Evolutionary conservation across 2,888 invertebrate genomes (phyloP).

Genomic region (Lithosia quadra): DNA sequence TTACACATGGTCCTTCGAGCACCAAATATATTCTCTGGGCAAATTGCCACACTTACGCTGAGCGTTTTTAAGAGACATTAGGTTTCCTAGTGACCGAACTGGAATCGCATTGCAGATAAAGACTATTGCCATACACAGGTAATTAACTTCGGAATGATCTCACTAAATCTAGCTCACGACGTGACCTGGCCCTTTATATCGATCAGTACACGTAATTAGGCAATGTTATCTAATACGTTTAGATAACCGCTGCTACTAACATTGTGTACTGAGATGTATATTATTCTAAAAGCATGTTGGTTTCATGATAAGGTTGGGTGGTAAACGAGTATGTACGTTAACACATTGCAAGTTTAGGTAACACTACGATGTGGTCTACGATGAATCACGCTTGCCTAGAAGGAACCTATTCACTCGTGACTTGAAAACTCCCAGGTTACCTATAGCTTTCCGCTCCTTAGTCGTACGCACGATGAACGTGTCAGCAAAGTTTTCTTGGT

Average conservation of each 20-base stretch:
- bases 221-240: slow-evolving; percentile 1
- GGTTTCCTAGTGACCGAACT: slow-evolving; percentile 3
- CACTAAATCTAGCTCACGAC: slow-evolving; percentile 17
- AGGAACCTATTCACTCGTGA: too few relatives aligned
- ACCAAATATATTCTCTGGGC: slow-evolving; percentile 3
- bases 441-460: too few relatives aligned
- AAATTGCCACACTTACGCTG: not conserved
- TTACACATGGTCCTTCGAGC: not conserved
- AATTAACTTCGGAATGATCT: slow-evolving; percentile 18
- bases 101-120: slow-evolving; percentile 19
- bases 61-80: slow-evolving; percentile 14
- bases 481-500: too few relatives aligned
- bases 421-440: too few relatives aligned
- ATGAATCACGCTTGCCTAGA: too few relatives aligned
- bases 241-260: not conserved
- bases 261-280: not conserved
- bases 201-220: slow-evolving; percentile 18
- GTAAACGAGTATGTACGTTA: too few relatives aligned
- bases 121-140: slow-evolving; percentile 22
- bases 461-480: too few relatives aligned
- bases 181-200: slow-evolving; percentile 2
- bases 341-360: too few relatives aligned
- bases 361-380: too few relatives aligned
- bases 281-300: not conserved
- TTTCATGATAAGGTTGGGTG: not conserved